Percentiles rank a stretch among this genome's conserved stretches.
Evolutionary conservation across 2,888 invertebrate species (phyloP).

Genomic region (Phengaris alcon): DNA sequence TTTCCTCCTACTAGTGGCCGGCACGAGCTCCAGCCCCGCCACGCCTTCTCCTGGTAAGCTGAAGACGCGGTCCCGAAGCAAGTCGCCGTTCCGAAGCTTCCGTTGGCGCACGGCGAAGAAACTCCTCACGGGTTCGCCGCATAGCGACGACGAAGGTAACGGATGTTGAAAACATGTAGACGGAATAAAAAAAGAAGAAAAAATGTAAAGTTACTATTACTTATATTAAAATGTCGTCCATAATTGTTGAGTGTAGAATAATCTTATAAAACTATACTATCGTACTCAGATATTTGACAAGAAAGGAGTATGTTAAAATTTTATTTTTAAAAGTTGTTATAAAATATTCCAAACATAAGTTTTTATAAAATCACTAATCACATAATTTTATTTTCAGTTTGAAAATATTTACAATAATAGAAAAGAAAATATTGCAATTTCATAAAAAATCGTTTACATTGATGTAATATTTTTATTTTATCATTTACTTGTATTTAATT

Average conservation of each 20-base stretch:
- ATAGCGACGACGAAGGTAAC: conserved; percentile 90
- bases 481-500: neutral
- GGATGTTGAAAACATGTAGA: conserved; percentile 57
- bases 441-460: neutral
- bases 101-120: conserved; percentile 91
- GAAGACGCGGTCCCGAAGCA: conserved; percentile 93
- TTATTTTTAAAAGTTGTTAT: neutral
- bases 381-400: conserved; percentile 1
- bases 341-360: neutral
- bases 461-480: neutral
- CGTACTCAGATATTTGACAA: neutral
- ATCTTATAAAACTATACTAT: neutral
- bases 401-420: neutral
- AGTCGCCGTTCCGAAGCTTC: conserved; percentile 96
- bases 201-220: neutral
- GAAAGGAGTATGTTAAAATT: neutral
- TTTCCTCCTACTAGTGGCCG: conserved; percentile 56
- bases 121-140: conserved; percentile 82
- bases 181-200: conserved; percentile 32
- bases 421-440: neutral
- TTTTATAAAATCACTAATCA: neutral
- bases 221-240: too few species aligned
- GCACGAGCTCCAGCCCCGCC: conserved; percentile 65
- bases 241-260: neutral
- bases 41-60: conserved; percentile 81